Base-by-base conservation (phyloP, 2,113 vertebrate species). In the Acanthisitta chloris region DNA sequence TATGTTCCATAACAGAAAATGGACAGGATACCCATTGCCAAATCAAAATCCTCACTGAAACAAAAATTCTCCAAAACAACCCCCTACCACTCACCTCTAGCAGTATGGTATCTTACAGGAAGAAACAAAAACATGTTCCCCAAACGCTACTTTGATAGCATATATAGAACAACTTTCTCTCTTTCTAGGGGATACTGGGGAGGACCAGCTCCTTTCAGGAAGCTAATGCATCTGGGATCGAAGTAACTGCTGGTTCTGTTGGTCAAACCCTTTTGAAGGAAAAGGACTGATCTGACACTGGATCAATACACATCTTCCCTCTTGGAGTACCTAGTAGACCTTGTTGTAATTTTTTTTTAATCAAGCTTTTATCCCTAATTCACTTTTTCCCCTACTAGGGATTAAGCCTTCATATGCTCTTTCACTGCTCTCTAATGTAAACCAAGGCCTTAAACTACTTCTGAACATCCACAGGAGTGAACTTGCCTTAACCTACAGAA, bases 131-230 rank as follows among this genome's bases (percentile, higher is more conserved):
- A 1, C 6, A 6, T 6, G 16, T 3, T 7, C 6, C 34, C 10
- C 1, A 17, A 45, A 16, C 20, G 6, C 20, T 19, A 4, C 17
- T 66, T 15, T 0, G 0, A 16, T 0, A 42, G 17, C n/a, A n/a
- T 4, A 36, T 4, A 4, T 54, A 4, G 70, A 61, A 46, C 8
- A 46, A 59, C 12, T 81, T 54, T 87, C 7, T 96, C 24, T 21
- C 1, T 69, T 89, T 90, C 11, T 96, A 99, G 99, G 98, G 99
- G 99, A 7, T 96, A 99, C 78, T 99, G 99, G 99, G 99, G 99
- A 79, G 99, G 99, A 94, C 99, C 99, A 61, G 99, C 97, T 94
- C 98, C 98, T 29, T 64, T 98, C 96, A 98, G 99, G 92, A 99
- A 99, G 86, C 67, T 99, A 33, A 74, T 99, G 92, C 99, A 99